Evolutionary conservation across 2,113 vertebrate genomes (phyloP), one percentile per base, ranked within the genome.

Genomic region (Nycticebus coucang): DNA sequence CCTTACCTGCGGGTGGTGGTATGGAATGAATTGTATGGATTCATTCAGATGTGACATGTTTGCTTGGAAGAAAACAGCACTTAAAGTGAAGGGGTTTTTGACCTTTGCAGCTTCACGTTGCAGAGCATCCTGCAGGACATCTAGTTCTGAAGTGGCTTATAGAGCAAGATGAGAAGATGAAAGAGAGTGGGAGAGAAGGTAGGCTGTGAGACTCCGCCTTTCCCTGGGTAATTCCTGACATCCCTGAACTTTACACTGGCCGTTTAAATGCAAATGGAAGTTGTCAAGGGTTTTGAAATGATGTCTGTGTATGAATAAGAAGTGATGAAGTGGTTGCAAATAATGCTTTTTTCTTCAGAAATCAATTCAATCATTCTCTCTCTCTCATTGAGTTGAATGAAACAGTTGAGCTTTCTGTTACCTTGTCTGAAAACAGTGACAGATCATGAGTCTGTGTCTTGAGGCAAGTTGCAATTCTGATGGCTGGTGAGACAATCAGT

Each of bases 121-220:
- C 98, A 0, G 99, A 99, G 87, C 99, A 99, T 97, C 99, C 99
- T 0, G 99, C 99, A 18, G 99, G 99, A 92, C 99, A 99, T 97
- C 98, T 99, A 30, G 99, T 99, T 97, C 98, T 99, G 93, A 99
- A 99, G 86, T 99, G 99, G 99, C 98, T 99, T 93, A 98, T 99
- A 78, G 99, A 99, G 85, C 99, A 99, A 98, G 99, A 99, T 97
- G 95, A 98, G 93, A 99, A 98, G 77, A 98, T 99, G 98, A 98
- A 97, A 59, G 98, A 99, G 87, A 97, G 94, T 2, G 98, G 98
- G 74, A 99, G 98, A 98, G 98, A 99, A 98, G 99, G 99, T 99
- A 98, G 60, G 98, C 30, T 91, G 68, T 94, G 81, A 81, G 77
- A 55, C 87, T 62, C 59, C 71, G 41, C 22, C 24, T 83, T 83